These are phyloP conservation scores for Parnassius apollo DNA, from an alignment of 2,888 invertebrate genomes.

Conservation along the genomic window DNA sequence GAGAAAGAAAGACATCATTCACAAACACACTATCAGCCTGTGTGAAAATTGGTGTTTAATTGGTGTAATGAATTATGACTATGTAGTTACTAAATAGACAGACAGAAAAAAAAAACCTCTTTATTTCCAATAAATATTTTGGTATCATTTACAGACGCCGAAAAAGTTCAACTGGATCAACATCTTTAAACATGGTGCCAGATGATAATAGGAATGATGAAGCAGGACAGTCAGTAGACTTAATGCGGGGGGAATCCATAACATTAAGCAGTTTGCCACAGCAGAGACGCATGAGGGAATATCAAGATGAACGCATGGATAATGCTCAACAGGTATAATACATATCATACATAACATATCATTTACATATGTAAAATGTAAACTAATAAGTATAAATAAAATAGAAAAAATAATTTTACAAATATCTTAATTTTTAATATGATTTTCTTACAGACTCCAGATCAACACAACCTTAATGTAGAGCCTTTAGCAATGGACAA, in stretches of 20 bases:
- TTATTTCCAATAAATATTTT: neutral
- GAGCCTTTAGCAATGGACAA: constrained; percentile 55
- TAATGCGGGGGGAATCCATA: constrained; percentile 53
- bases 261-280: constrained; percentile 72
- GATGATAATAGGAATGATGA: constrained; percentile 53
- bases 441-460: constrained; percentile 47
- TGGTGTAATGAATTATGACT: no score
- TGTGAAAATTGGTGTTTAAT: no score
- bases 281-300: constrained; percentile 59
- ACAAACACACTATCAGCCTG: no score
- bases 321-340: constrained; percentile 51
- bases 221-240: constrained; percentile 48
- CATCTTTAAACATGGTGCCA: constrained; percentile 51
- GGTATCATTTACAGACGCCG: constrained; percentile 57
- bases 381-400: no score
- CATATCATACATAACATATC: neutral
- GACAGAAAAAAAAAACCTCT: no score
- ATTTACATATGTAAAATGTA: no score
- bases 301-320: constrained; percentile 56
- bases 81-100: no score
- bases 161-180: constrained; percentile 64
- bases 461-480: constrained; percentile 55
- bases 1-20: no score
- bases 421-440: neutral
- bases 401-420: no score